These are phyloP conservation scores for Stictonetta naevosa DNA, from an alignment of 2,113 vertebrate species.

Conservation along the genomic window DNA sequence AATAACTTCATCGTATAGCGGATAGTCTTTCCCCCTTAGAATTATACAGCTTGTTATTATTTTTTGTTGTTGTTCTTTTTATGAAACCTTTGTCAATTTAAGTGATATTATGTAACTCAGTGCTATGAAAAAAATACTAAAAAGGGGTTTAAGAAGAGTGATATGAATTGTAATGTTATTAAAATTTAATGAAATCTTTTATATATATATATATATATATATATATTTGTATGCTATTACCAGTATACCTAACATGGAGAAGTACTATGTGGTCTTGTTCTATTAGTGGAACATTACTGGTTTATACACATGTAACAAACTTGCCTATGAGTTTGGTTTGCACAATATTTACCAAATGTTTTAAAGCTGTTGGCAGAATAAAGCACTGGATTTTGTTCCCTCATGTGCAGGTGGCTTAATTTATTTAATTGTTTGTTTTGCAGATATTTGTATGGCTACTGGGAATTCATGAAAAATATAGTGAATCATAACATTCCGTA, in stretches of 20 bases:
- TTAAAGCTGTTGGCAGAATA: background rate
- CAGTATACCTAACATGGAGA: background rate
- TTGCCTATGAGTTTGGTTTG: background rate
- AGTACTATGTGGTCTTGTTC: background rate
- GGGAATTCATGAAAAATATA: constrained; percentile 1
- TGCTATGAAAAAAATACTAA: background rate
- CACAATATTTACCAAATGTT: background rate
- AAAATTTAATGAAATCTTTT: background rate
- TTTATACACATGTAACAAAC: background rate
- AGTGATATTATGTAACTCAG: background rate
- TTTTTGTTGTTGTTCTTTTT: background rate
- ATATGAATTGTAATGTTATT: background rate
- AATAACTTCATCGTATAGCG: background rate
- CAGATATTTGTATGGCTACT: background rate
- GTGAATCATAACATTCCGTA: background rate
- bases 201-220: no score
- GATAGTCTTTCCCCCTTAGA: background rate
- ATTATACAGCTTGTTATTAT: background rate
- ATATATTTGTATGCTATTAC: background rate
- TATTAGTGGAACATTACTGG: background rate
- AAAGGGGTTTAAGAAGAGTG: background rate
- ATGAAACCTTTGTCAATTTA: background rate
- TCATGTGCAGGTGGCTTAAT: background rate
- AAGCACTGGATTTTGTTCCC: background rate
- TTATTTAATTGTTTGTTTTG: background rate